Evolutionary conservation across 2,113 vertebrate species (phyloP).

Genomic region (Pica pica): DNA sequence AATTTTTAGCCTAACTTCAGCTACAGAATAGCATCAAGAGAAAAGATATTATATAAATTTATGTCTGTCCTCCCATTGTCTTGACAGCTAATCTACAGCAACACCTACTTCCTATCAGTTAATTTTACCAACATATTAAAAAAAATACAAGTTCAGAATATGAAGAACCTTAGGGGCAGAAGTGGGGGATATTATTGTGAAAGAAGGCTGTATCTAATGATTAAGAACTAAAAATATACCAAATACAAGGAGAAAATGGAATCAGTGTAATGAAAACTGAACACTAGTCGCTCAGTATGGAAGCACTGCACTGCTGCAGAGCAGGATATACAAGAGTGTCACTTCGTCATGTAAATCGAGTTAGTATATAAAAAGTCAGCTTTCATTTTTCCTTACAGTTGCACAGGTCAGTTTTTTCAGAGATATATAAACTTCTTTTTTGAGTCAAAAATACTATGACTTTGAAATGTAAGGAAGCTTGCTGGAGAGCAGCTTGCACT

Average conservation of each 20-base stretch:
- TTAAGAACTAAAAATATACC: not conserved
- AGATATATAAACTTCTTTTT: not conserved
- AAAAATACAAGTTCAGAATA: not conserved
- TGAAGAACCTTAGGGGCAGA: not conserved
- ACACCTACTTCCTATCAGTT: not conserved
- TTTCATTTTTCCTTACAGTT: not conserved
- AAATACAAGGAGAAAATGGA: not conserved
- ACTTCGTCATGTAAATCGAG: accelerated
- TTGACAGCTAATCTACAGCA: not conserved
- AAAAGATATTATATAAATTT: not conserved
- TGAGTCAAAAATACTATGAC: not conserved
- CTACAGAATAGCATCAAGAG: not conserved
- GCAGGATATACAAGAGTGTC: accelerated
- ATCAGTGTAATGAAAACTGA: not conserved
- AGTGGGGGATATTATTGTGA: not conserved
- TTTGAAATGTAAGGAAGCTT: not conserved
- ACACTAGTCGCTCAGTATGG: not conserved
- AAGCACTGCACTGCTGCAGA: not conserved
- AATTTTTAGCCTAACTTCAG: not conserved
- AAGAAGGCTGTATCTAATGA: not conserved
- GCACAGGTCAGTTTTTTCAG: not conserved
- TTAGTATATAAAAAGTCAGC: not conserved
- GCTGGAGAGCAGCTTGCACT: not conserved
- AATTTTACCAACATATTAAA: not conserved
- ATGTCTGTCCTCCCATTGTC: not conserved